A percentile compares a stretch with the other conserved stretches of the same genome.
Conservation (phyloP, 2,888 invertebrate genomes). For the Eupelmus urozonus region DNA sequence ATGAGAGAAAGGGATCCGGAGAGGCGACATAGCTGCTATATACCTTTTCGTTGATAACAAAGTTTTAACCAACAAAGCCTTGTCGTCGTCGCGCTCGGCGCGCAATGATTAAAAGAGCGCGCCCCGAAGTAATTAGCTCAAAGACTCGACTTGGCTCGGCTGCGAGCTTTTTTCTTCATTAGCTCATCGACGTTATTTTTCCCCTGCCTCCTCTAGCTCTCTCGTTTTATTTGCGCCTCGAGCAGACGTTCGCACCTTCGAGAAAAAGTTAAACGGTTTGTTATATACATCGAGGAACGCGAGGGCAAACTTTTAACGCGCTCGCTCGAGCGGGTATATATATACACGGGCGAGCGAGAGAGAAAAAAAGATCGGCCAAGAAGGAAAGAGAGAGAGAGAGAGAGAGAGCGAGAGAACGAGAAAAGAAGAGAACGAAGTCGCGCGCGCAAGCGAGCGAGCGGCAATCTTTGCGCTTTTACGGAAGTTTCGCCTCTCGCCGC, state of each 20-base stretch:
- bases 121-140: slow-evolving; percentile 52
- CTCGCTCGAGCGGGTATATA: background rate
- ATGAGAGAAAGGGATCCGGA: background rate
- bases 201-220: background rate
- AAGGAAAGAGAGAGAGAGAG: background rate
- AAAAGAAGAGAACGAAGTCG: slow-evolving; percentile 3
- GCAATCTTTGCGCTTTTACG: slow-evolving; percentile 49
- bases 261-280: slow-evolving; percentile 52
- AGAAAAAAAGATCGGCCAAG: background rate
- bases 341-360: background rate
- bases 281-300: slow-evolving; percentile 28
- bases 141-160: slow-evolving; percentile 6
- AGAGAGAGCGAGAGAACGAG: background rate
- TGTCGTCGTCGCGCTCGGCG: slow-evolving; percentile 30
- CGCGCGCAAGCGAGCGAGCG: too few relatives aligned
- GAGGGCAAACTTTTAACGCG: slow-evolving; percentile 19
- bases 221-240: background rate
- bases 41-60: slow-evolving; percentile 43
- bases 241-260: background rate
- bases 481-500: slow-evolving; percentile 43
- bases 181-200: slow-evolving; percentile 44
- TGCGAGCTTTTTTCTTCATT: slow-evolving; percentile 43
- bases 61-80: slow-evolving; percentile 55
- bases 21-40: too few relatives aligned
- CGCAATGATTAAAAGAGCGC: slow-evolving; percentile 54